Percentiles rank a stretch among this genome's conserved stretches.
Evolutionary conservation across 2,113 vertebrate genomes (phyloP).

Genomic region (Pristiophorus japonicus): DNA sequence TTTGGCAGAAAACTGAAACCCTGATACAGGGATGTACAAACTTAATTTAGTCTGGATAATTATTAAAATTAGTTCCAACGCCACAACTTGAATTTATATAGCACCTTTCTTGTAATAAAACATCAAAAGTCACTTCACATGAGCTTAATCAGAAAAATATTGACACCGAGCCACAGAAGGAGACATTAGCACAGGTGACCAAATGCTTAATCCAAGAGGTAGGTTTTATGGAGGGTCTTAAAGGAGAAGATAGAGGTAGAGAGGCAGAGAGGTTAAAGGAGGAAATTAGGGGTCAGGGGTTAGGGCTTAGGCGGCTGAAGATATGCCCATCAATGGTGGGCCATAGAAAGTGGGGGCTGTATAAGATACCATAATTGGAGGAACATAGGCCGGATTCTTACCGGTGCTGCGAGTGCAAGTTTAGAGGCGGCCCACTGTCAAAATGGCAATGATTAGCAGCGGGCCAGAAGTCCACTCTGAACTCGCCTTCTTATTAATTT

Average conservation of each 20-base stretch:
- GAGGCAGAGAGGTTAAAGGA: background rate
- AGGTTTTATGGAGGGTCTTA: background rate
- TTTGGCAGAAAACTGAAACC: background rate
- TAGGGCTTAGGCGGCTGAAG: background rate
- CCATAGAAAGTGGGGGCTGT: background rate
- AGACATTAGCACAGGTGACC: background rate
- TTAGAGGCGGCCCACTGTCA: too few species aligned
- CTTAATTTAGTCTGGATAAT: background rate
- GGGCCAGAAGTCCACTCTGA: too few species aligned
- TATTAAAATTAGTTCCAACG: background rate
- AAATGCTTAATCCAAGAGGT: too few species aligned
- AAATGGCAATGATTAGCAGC: too few species aligned
- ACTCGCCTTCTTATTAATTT: too few species aligned
- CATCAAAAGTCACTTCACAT: background rate
- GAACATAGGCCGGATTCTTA: too few species aligned
- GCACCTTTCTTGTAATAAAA: background rate
- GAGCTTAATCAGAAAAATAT: background rate
- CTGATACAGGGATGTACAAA: background rate
- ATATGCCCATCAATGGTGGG: background rate
- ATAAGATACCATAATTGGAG: background rate
- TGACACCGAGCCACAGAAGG: background rate
- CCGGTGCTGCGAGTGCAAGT: too few species aligned
- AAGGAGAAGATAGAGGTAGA: background rate
- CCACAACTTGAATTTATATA: background rate
- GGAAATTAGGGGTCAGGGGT: background rate